Evolutionary conservation across 2,888 invertebrate species (phyloP), one percentile per base, ranked within the genome.

Genomic region (Cataglyphis cursor): DNA sequence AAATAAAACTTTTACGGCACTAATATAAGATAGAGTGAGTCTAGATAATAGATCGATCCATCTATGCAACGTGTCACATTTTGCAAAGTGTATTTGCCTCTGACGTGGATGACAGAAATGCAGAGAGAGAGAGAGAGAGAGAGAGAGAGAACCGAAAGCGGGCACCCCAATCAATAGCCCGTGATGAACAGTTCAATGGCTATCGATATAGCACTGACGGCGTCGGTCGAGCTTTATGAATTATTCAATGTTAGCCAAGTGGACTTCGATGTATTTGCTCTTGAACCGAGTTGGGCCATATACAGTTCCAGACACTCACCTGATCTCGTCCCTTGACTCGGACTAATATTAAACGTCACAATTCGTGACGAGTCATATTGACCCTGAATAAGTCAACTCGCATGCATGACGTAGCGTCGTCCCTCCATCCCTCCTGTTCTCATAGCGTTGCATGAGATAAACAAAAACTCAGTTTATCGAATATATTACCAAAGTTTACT

Each of bases 191-290:
- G 87, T 87, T 89, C 85, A 89, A 87, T 85, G 90, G 89, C 87
- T 87, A 90, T 89, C 89, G 90, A 85, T 82, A 84, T 61, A 78
- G 86, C 68, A 83, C 80, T 81, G 83, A 82, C 82, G 82, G 84
- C 66, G 64, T 85, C 51, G 86, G 81, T 72, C 82, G 78, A 87
- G 65, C 85, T 89, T 90, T 90, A 93, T 93, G 93, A 93, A 93
- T 93, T 93, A 93, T 93, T 93, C 92, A 93, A 87, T 90, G 90
- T 88, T 84, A 88, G 80, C 88, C 88, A 92, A 93, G 91, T 93
- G 93, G 90, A 92, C 91, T 91, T 91, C 89, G 85, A 88, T 88
- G 92, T 93, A 92, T 93, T 91, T 92, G 85, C 91, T 82, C 86
- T 88, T 81, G 85, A 90, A 91, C 92, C 89, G 84, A 87, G 81